Evolutionary conservation across 2,797 vertebrate species (phyloP).

Genomic region (Esox masquinongy): DNA sequence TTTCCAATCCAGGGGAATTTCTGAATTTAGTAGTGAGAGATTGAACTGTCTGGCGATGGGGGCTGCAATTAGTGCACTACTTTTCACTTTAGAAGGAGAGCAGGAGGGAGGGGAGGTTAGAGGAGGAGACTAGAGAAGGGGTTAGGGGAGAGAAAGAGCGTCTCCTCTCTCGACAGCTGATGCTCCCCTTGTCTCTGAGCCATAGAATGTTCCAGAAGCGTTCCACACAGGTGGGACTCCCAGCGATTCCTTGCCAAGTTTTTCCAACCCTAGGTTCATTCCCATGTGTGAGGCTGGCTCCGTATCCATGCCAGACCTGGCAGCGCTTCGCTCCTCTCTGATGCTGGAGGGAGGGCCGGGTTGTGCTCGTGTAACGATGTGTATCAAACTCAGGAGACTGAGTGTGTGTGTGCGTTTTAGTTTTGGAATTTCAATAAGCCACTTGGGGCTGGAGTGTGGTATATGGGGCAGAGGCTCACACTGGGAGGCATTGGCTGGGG

Average conservation of each 20-base stretch:
- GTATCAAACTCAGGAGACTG: neutral
- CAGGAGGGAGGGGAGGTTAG: neutral
- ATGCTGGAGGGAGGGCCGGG: slow-evolving; percentile 4
- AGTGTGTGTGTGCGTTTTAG: slow-evolving; percentile 39
- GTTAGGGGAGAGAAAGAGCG: slow-evolving; percentile 16
- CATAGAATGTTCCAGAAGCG: slow-evolving; percentile 53
- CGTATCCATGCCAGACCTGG: slow-evolving; percentile 69
- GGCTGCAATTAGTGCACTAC: too few species aligned
- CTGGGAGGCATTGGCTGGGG: neutral
- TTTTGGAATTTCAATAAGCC: slow-evolving; percentile 55
- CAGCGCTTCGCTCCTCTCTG: slow-evolving; percentile 51
- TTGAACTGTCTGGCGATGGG: too few species aligned
- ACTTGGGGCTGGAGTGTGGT: slow-evolving; percentile 55
- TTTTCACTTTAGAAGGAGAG: neutral
- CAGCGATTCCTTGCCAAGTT: slow-evolving; percentile 69
- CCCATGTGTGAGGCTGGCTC: slow-evolving; percentile 61
- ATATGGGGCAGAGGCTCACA: slow-evolving; percentile 41
- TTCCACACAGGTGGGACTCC: slow-evolving; percentile 62
- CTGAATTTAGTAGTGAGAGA: too few species aligned
- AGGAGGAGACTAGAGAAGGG: neutral
- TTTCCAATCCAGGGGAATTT: too few species aligned
- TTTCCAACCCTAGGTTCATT: slow-evolving; percentile 70
- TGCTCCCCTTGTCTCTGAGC: slow-evolving; percentile 51
- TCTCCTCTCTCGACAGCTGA: slow-evolving; percentile 46
- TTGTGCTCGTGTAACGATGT: neutral